Evolutionary conservation across 2,888 invertebrate species (phyloP), one percentile per base, ranked within the genome.

Genomic region (Campoplex nolae): DNA sequence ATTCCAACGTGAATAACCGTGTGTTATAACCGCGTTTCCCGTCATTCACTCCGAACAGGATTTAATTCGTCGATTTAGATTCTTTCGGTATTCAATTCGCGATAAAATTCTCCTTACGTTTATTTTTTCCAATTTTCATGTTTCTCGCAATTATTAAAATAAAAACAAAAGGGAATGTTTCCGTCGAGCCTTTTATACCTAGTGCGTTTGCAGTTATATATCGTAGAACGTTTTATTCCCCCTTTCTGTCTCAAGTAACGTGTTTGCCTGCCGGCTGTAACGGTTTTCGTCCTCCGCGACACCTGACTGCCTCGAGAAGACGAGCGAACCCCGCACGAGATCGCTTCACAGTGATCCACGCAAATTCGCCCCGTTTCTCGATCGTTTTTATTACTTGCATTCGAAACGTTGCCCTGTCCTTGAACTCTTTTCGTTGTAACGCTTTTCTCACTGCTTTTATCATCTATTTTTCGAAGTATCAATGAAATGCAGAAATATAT

Each of bases 251-350:
- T 65, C 48, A 28, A 62, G 75, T 80, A 73, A 62, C 70, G 85
- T 87, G 75, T 84, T 84, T 82, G 88, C 89, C 88, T 88, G 89
- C 89, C 88, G 88, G 89, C 90, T 88, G 87, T 92, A 91, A 92
- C 92, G 91, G 92, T 92, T 89, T 86, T 79, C 88, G 87, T 90
- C 80, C 85, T 56, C 67, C 77, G 79, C 83, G 87, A 88, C 89
- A 89, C 89, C 89, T 89, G 89, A 89, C 87, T 82, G 75, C 83
- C 83, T 76, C 85, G 82, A 73, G 83, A 84, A 51, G 35, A 75
- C 74, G 73, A 54, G 62, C 68, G 58, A 56, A 48, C 68, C 48
- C 58, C 56, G 58, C 71, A 42, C 62, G 62, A 65, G 42, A 62
- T 73, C 71, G 28, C 48, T 28, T 32, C 32, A 18, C 28, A 38